These are phyloP conservation scores for Channa argus DNA, from an alignment of 2,113 vertebrate species.

Conservation along the genomic window DNA sequence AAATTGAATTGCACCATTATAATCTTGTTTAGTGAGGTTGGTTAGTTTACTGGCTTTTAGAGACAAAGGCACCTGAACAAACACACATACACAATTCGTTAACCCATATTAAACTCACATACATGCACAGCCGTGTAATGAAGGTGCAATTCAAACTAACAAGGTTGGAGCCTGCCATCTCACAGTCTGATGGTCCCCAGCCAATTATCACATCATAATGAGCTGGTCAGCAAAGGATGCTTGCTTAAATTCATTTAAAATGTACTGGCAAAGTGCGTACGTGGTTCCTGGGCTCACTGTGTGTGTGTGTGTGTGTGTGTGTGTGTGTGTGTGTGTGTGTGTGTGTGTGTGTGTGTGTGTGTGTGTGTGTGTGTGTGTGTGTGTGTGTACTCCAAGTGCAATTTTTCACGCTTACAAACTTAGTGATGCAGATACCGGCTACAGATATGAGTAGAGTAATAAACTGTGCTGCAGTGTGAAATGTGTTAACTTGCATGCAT, in stretches of 20 bases:
- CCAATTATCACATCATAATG: conserved; percentile 78
- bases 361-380: conserved; percentile 21
- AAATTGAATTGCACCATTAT: conserved; percentile 51
- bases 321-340: conserved; percentile 11
- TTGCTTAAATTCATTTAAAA: conserved; percentile 65
- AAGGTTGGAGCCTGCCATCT: conserved; percentile 63
- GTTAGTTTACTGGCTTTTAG: conserved; percentile 48
- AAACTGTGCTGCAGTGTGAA: conserved; percentile 25
- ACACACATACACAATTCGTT: not conserved
- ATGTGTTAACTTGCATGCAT: conserved; percentile 35
- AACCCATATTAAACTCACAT: not conserved
- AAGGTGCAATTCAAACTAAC: conserved; percentile 66
- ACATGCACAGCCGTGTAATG: conserved; percentile 26
- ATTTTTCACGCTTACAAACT: conserved; percentile 1
- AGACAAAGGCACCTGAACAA: conserved; percentile 13
- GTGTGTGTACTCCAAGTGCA: not conserved
- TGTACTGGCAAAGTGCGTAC: conserved; percentile 26
- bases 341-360: conserved; percentile 12
- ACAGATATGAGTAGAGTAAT: conserved; percentile 12
- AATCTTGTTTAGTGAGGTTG: conserved; percentile 38
- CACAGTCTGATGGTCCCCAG: conserved; percentile 68
- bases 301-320: conserved; percentile 21
- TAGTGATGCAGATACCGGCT: conserved; percentile 16
- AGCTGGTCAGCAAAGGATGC: conserved; percentile 67
- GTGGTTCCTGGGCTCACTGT: conserved; percentile 24